Conservation (phyloP, 2,888 invertebrate genomes). For the Caenorhabditis becei region DNA sequence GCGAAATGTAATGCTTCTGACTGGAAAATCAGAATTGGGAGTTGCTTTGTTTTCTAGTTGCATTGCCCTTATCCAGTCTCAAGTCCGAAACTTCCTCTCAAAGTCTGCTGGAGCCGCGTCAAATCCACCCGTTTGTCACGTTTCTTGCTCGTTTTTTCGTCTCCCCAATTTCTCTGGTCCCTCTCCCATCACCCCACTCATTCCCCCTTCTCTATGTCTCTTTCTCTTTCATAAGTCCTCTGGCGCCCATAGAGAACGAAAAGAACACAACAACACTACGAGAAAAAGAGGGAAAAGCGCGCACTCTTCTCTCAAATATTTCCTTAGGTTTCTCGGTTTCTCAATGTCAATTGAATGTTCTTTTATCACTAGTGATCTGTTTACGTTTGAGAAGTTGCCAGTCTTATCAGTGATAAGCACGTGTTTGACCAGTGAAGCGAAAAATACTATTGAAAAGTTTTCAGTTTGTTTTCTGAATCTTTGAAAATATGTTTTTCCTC, state of each 20-base stretch:
- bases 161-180: constrained; percentile 11
- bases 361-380: constrained; percentile 1
- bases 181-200: constrained; percentile 18
- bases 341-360: neutral
- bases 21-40: too few relatives aligned
- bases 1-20: too few relatives aligned
- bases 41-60: too few relatives aligned
- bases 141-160: constrained; percentile 50
- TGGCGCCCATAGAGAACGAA: constrained; percentile 5
- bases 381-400: neutral
- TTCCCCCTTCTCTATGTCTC: constrained; percentile 13
- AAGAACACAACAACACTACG: constrained; percentile 32
- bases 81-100: neutral
- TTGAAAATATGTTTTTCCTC: constrained; percentile 19
- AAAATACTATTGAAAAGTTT: constrained; percentile 6
- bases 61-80: neutral
- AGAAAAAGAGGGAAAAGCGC: constrained; percentile 12
- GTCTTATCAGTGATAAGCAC: constrained; percentile 25
- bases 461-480: neutral
- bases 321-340: constrained; percentile 7
- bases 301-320: constrained; percentile 9
- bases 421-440: constrained; percentile 28
- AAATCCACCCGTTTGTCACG: constrained; percentile 46
- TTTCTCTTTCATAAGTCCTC: neutral
- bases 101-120: neutral